Evolutionary conservation across 2,113 vertebrate genomes (phyloP).

Genomic region (Halichoeres trimaculatus): DNA sequence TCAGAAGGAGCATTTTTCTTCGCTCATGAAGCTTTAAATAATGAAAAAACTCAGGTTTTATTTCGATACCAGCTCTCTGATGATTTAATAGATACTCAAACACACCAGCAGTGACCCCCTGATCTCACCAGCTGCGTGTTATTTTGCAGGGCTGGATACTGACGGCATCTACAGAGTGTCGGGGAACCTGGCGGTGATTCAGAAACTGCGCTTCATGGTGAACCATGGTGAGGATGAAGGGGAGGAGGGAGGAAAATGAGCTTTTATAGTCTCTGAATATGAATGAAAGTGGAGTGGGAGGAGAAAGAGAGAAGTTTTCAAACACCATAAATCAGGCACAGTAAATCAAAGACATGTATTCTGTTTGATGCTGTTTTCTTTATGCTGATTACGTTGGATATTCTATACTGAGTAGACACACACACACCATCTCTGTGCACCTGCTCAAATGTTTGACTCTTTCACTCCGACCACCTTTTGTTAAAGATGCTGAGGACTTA

Average conservation of each 20-base stretch:
- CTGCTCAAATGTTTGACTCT: constrained; percentile 6
- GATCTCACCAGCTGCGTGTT: not conserved
- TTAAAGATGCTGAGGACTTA: constrained; percentile 44
- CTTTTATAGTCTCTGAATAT: not conserved
- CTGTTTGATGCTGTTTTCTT: constrained; percentile 6
- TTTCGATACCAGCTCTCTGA: not conserved
- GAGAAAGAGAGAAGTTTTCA: not conserved
- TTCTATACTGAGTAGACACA: not conserved
- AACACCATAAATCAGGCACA: not conserved
- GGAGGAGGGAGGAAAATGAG: not conserved
- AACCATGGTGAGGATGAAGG: constrained; percentile 86
- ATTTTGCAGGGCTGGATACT: constrained; percentile 86
- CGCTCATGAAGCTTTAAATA: not conserved
- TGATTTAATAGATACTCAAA: not conserved
- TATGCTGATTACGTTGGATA: not conserved
- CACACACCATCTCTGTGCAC: constrained; percentile 10
- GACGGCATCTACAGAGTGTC: constrained; percentile 96
- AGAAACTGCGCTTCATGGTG: constrained; percentile 92
- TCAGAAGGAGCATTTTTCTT: not conserved
- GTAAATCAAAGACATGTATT: not conserved
- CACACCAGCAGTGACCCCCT: not conserved
- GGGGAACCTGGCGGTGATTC: constrained; percentile 91
- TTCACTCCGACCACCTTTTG: not conserved
- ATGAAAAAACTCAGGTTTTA: not conserved
- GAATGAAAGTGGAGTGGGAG: not conserved